Evolutionary conservation across 2,888 invertebrate species (phyloP), one percentile per base, ranked within the genome.

Genomic region (Drosophila macrospina): DNA sequence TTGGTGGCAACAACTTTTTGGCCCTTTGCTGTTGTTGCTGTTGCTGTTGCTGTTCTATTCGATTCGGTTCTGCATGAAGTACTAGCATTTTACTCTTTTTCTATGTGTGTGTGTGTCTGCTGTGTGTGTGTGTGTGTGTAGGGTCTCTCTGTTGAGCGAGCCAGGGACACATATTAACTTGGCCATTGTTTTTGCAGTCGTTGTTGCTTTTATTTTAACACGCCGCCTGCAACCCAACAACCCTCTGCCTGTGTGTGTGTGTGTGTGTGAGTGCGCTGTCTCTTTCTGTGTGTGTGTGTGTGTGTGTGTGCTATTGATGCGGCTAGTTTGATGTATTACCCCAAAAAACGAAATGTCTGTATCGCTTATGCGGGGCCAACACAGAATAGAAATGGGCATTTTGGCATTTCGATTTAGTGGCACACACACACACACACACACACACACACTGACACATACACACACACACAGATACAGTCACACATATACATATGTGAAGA

Each of bases 291-390:
- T 52, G 28, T 59, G 45, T 69, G 63, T 74, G 60, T 63, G 55
- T 78, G 67, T 48, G 15, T 60, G 39, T 51, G 13, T 51, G 79
- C 87, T 87, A 85, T 88, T 86, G 88, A 89, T 91, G 89, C 88
- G 90, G 91, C 90, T 89, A 91, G 90, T 91, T 89, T 88, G 91
- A 91, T 90, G 89, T 89, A 90, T 90, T 90, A 88, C 86, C 88
- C 88, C 86, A 81, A 80, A 82, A 81, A 81, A 80, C 84, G 84
- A 88, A 89, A 83, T 86, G 86, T 86, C 86, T 86, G 88, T 89
- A 89, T 89, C 86, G 86, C 88, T 86, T 86, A 86, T 86, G 89
- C 88, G 86, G 86, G 88, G 84, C 84, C 80, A 83, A 70, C 80
- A 64, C 74, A 80, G 80, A 86, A 89, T 86, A 89, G 86, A 89